Evolutionary conservation across 2,113 vertebrate genomes (phyloP).

Genomic region (Paralichthys olivaceus): DNA sequence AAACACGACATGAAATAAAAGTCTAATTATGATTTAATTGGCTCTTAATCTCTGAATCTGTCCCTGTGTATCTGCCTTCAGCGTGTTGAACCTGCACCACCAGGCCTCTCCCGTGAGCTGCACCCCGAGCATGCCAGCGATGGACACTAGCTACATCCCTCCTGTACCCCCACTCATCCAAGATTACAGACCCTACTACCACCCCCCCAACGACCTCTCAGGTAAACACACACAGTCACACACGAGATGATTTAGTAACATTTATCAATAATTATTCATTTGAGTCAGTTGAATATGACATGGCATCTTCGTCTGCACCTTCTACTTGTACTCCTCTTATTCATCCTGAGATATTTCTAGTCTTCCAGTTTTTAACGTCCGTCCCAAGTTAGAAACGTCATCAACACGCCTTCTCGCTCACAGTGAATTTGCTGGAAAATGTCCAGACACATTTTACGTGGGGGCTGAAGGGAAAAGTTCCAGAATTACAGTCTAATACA

Average conservation of each 20-base stretch:
- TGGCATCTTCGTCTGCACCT: no score
- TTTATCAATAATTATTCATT: not conserved
- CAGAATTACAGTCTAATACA: no score
- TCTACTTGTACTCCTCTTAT: no score
- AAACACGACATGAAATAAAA: slow-evolving; percentile 28
- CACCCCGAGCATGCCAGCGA: slow-evolving; percentile 93
- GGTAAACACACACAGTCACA: slow-evolving; percentile 77
- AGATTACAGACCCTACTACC: slow-evolving; percentile 97
- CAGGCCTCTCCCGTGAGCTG: slow-evolving; percentile 94
- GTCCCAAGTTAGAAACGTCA: no score
- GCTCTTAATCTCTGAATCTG: not conserved
- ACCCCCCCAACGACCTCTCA: slow-evolving; percentile 93
- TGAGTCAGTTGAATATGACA: no score
- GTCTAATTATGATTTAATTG: slow-evolving; percentile 18
- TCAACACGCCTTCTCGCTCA: no score
- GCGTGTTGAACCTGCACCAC: slow-evolving; percentile 92
- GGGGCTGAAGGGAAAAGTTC: no score
- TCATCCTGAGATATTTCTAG: no score
- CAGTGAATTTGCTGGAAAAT: no score
- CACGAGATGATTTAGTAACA: not conserved
- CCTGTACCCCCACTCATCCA: slow-evolving; percentile 92
- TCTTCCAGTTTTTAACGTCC: no score
- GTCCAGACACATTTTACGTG: no score
- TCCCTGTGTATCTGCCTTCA: slow-evolving; percentile 38
- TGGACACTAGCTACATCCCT: slow-evolving; percentile 96